These are phyloP conservation scores for Upupa epops DNA, from an alignment of 2,113 vertebrate species.

Conservation along the genomic window DNA sequence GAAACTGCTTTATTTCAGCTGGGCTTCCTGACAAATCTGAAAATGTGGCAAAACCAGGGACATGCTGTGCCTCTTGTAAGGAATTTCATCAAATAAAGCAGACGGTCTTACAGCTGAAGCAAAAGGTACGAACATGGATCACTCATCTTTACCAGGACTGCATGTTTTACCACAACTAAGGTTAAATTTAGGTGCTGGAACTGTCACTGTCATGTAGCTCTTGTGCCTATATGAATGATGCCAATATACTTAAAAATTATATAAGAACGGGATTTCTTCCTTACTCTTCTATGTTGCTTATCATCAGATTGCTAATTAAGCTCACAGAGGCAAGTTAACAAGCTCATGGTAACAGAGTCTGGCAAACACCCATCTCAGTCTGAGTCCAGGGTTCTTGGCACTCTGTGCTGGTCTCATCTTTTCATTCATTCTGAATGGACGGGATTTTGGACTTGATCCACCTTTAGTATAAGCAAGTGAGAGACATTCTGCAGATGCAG, in stretches of 20 bases:
- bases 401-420: neutral
- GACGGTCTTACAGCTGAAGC: conserved; percentile 91
- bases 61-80: conserved; percentile 91
- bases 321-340: neutral
- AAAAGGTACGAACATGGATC: conserved; percentile 81
- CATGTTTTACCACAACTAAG: neutral
- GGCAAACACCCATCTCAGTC: neutral
- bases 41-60: conserved; percentile 78
- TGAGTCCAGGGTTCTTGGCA: neutral
- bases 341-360: neutral
- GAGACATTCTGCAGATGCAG: neutral
- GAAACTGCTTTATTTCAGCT: conserved; percentile 65
- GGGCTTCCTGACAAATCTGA: conserved; percentile 86
- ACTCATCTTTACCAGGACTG: neutral
- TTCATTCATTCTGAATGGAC: neutral
- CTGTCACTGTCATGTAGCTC: neutral
- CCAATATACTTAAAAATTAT: neutral
- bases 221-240: neutral
- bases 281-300: neutral
- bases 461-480: neutral
- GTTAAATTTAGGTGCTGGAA: neutral
- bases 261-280: neutral
- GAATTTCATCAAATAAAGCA: conserved; percentile 95
- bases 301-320: neutral
- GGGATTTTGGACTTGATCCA: neutral